Conservation (phyloP, 1,140 invertebrate genomes). For the Drosophila kanapiae region DNA sequence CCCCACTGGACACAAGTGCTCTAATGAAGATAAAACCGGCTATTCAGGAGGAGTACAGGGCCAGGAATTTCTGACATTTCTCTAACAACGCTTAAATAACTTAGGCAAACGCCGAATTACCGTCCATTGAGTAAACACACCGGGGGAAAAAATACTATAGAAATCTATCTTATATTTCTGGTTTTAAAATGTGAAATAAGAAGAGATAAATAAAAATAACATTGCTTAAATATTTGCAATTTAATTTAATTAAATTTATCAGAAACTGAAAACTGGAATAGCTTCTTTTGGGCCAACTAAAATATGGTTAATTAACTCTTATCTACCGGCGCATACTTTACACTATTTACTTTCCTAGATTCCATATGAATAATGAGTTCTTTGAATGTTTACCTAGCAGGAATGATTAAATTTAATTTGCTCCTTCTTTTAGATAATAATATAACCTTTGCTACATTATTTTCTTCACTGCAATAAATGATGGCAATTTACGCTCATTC, state of each 20-base stretch:
- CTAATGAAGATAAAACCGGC: slow-evolving; percentile 66
- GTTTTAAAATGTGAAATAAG: background rate
- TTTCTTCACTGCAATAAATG: slow-evolving; percentile 38
- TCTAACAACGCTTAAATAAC: slow-evolving; percentile 49
- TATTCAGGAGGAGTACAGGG: background rate
- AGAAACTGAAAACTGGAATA: background rate
- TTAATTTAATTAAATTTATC: background rate
- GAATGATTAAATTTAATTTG: background rate
- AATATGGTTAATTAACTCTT: background rate
- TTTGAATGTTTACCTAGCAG: no score
- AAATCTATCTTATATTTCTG: background rate
- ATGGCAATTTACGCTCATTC: slow-evolving; percentile 59
- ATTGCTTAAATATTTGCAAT: background rate
- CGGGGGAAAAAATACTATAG: background rate
- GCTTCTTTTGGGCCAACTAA: no score
- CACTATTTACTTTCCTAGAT: background rate
- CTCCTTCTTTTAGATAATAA: background rate
- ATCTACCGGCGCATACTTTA: background rate
- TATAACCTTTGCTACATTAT: background rate
- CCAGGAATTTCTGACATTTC: slow-evolving; percentile 18
- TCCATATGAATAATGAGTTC: background rate
- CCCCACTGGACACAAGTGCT: slow-evolving; percentile 38
- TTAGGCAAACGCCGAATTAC: slow-evolving; percentile 44
- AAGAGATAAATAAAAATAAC: background rate
- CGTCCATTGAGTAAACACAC: slow-evolving; percentile 19